A percentile compares a stretch with the other conserved stretches of the same genome.
These are phyloP conservation scores for Potamilus streckersoni DNA, from an alignment of 1,140 invertebrate genomes.

Conservation along the genomic window DNA sequence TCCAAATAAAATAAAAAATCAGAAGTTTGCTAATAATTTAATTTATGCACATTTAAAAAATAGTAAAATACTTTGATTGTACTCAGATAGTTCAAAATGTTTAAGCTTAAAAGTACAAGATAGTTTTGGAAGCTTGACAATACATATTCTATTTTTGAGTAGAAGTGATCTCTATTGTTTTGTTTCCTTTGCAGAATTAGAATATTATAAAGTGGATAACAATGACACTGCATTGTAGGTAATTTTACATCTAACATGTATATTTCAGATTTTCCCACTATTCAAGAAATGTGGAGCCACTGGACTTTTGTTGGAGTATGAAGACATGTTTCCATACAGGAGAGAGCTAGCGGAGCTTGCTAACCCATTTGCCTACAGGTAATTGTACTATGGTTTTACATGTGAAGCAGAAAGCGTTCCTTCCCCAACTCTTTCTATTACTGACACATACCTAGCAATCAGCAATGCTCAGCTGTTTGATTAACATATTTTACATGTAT, in stretches of 20 bases:
- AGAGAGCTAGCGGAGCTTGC: conserved; percentile 77
- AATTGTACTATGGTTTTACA: background rate
- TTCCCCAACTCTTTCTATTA: background rate
- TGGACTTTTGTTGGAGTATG: conserved; percentile 92
- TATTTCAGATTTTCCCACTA: conserved; percentile 76
- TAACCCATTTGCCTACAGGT: conserved; percentile 82
- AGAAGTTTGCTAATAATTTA: too few relatives aligned
- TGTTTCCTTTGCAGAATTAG: background rate
- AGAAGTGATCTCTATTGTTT: background rate
- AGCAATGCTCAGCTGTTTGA: background rate
- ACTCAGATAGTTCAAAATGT: background rate
- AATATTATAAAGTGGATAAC: background rate
- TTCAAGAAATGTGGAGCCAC: conserved; percentile 85
- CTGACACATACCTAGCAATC: background rate
- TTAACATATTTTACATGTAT: too few relatives aligned
- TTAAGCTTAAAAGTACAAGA: background rate
- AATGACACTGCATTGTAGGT: background rate
- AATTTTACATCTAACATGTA: conserved; percentile 50
- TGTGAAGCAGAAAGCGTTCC: background rate
- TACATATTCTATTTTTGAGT: background rate
- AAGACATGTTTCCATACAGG: conserved; percentile 96
- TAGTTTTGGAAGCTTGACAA: background rate
- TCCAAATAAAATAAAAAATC: too few relatives aligned
- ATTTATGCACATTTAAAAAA: too few relatives aligned
- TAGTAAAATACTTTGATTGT: too few relatives aligned